Evolutionary conservation across 2,113 vertebrate species (phyloP), one percentile per base, ranked within the genome.

Genomic region (Hippolais icterina): DNA sequence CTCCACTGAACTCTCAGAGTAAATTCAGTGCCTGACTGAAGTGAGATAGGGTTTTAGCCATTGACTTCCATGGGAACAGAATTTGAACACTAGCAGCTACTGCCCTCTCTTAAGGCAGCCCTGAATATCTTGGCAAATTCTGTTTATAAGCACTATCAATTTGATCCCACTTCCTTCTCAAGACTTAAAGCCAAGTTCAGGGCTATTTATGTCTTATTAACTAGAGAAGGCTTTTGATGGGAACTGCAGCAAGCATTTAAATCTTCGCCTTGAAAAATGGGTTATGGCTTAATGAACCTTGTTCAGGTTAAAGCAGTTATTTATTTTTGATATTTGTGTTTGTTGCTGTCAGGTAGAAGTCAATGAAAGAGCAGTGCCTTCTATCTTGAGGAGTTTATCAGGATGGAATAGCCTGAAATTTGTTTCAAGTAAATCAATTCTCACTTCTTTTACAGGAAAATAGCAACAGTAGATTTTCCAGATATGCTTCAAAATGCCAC

Each of bases 241-340:
- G 54, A 93, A 74, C 87, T 83, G 28, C 71, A 70, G 78, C 35
- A 90, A 49, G 47, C 78, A 77, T 94, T 96, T 93, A 90, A 90
- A 87, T 90, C 84, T 95, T 70, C 1, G 27, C 19, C 52, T 70
- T 91, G 78, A 90, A 94, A 96, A 96, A 87, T 85, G 59, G 27
- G 54, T 80, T 93, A 71, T 71, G 61, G 69, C n/a, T 95, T 93
- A 94, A 94, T 94, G 89, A 94, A 91, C 75, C 66, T 85, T 91
- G 56, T 86, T 96, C 89, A 76, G 56, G 78, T 80, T 94, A 89
- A 86, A 74, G 50, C 79, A 87, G 88, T 92, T 93, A 88, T 83
- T 97, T 96, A 90, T 96, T 95, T 86, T 75, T 89, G 91, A 61
- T 97, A 86, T 92, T 96, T 95, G 23, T 94, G 39, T 90, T 94